A percentile compares a stretch with the other conserved stretches of the same genome.
phyloP scores from a whole-genome alignment of 2,797 vertebrate genomes.

The Emys orbicularis region DNA sequence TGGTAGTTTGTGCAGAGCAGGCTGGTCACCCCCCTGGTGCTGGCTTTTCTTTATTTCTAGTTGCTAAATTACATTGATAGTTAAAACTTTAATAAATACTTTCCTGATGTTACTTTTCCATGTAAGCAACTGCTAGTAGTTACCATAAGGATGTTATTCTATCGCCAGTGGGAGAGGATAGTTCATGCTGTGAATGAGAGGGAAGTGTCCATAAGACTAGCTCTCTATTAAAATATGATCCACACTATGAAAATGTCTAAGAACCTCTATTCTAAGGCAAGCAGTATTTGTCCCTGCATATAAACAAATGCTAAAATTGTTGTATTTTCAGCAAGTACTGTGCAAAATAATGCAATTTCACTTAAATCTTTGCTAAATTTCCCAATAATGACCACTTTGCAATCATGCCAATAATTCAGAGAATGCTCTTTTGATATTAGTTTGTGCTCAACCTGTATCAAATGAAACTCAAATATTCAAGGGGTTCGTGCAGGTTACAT shows the following conservation, averaged over 20 bases:
- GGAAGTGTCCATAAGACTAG: accelerated
- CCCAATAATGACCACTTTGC: not conserved
- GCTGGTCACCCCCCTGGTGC: not conserved
- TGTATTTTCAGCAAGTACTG: not conserved
- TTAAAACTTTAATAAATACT: not conserved
- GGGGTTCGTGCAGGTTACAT: constrained; percentile 10
- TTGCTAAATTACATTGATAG: not conserved
- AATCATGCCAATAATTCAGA: not conserved
- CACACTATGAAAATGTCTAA: not conserved
- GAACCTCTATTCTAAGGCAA: not conserved
- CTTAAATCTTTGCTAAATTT: constrained; percentile 29
- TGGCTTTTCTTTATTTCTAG: not conserved
- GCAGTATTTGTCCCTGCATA: constrained; percentile 16
- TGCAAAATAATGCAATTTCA: constrained; percentile 1
- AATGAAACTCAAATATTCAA: constrained; percentile 37
- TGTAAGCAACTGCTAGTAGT: not conserved
- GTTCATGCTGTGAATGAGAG: not conserved
- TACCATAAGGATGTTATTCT: not conserved
- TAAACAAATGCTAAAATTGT: not conserved
- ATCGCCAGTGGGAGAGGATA: not conserved
- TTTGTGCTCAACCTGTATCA: not conserved
- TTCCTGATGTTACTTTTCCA: not conserved
- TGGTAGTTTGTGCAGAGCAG: not conserved
- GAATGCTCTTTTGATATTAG: not conserved
- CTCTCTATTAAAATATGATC: not conserved